Base-by-base conservation (phyloP, 2,113 vertebrate genomes). In the Onychostruthus taczanowskii region DNA sequence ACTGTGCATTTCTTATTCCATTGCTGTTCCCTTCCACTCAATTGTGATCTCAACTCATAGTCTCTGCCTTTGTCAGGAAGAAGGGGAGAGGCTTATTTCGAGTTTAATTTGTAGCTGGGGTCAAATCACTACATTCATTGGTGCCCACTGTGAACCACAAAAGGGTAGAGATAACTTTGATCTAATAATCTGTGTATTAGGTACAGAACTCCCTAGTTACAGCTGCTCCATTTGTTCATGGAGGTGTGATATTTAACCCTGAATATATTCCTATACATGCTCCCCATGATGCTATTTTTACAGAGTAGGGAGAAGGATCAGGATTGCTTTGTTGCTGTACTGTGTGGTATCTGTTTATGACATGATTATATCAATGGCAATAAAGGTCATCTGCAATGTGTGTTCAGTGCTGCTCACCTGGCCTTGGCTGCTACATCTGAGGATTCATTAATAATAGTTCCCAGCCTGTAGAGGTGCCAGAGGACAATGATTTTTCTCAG, bases 301-400 rank as follows among this genome's bases (percentile, higher is more conserved):
- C n/a, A 31, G 24, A 58, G 16, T 2, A 85, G 10, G 24, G 16
- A 58, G 16, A 35, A n/a, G 20, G 35, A 75, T 24, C 43, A 21
- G 52, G 43, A 85, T 5, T 58, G 35, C 61, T 30, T 43, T 49
- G n/a, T 13, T 49, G 35, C 30, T 20, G 16, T 20, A 58, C 16
- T 30, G 13, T 30, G 26, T 17, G 17, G 10, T 21, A 46, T 31
- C 31, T 37, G 18, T 62, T 63, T 37, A 73, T 27, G 52, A 67
- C 3, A 5, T 7, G 61, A 1, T 23, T 41, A 35, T 7, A 50
- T 31, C 21, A 26, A 17, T 1, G 0, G 21, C 30, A 67, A 17
- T 26, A 33, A 50, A 56, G 8, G 31, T 30, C 8, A 59, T 27
- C 49, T 27, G 21, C 11, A 11, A 43, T 31, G 35, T 24, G 30